A percentile compares a stretch with the other conserved stretches of the same genome.
Evolutionary conservation across 2,888 invertebrate species (phyloP).

Genomic region (Drosophila austrosaltans): DNA sequence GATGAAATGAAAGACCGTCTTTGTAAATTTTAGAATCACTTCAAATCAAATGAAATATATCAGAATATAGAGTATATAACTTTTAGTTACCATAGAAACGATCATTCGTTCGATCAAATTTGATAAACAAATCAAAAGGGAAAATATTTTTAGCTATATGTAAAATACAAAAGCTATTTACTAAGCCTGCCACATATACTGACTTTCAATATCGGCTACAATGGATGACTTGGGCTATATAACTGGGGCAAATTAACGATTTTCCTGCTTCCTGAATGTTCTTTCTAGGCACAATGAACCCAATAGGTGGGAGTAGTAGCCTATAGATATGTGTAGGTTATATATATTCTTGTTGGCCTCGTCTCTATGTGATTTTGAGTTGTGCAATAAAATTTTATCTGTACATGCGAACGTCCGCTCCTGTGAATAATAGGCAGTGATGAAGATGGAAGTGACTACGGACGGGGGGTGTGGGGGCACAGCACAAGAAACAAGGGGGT

Average conservation of each 20-base stretch:
- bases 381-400: constrained; percentile 78
- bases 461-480: neutral
- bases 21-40: too few species aligned
- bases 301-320: constrained; percentile 56
- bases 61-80: too few species aligned
- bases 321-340: constrained; percentile 23
- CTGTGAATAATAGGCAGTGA: constrained; percentile 25
- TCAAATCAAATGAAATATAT: too few species aligned
- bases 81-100: too few species aligned
- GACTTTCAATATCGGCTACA: constrained; percentile 24
- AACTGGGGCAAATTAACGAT: constrained; percentile 62
- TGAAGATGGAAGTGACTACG: too few species aligned
- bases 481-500: too few species aligned
- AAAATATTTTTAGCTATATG: too few species aligned
- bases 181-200: too few species aligned
- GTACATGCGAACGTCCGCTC: constrained; percentile 67
- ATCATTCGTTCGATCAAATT: too few species aligned
- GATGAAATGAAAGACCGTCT: too few species aligned
- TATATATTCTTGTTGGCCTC: constrained; percentile 33
- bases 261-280: constrained; percentile 50
- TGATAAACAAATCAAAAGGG: too few species aligned
- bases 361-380: constrained; percentile 69
- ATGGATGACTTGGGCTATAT: constrained; percentile 26
- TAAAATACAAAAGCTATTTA: too few species aligned
- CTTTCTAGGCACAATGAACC: constrained; percentile 1